A percentile compares a stretch with the other conserved stretches of the same genome.
Evolutionary conservation across 1,140 invertebrate species (phyloP).

Genomic region (Drosophila mauritiana): DNA sequence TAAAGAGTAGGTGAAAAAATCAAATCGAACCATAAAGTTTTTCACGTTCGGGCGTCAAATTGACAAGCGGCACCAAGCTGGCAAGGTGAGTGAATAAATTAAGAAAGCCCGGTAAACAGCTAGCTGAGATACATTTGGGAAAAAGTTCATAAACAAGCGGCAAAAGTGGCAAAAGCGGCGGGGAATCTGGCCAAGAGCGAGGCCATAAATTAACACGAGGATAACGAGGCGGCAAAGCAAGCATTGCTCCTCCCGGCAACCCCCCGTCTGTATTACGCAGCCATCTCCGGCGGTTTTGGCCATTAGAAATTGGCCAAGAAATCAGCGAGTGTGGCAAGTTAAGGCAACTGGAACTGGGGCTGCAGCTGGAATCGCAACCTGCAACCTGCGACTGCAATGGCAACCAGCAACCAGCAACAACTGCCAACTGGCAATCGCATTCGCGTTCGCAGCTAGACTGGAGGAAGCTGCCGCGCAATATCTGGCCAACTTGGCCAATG

Average conservation of each 20-base stretch:
- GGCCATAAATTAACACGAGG: constrained; percentile 69
- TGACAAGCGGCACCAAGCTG: constrained; percentile 54
- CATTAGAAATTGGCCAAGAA: constrained; percentile 79
- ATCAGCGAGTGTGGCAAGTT: constrained; percentile 60
- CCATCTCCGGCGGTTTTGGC: constrained; percentile 40
- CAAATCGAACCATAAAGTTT: constrained; percentile 47
- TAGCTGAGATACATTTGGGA: constrained; percentile 17
- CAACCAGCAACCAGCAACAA: constrained; percentile 22
- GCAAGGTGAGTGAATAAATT: constrained; percentile 47
- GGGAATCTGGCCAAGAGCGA: constrained; percentile 30
- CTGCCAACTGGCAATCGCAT: constrained; percentile 25
- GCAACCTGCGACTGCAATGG: constrained; percentile 34
- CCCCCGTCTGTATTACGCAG: constrained; percentile 53
- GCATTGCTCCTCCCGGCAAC: constrained; percentile 36
- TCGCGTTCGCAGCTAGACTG: constrained; percentile 50
- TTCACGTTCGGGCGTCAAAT: constrained; percentile 48
- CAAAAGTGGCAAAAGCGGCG: neutral
- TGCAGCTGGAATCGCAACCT: constrained; percentile 18
- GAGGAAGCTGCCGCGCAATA: constrained; percentile 68
- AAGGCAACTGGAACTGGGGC: constrained; percentile 34
- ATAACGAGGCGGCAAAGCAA: constrained; percentile 50
- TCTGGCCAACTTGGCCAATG: constrained; percentile 69
- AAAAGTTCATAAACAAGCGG: constrained; percentile 34
- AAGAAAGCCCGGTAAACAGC: constrained; percentile 30
- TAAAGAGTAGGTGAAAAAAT: constrained; percentile 17